Conservation (phyloP, 1,140 invertebrate genomes). For the Triops longicaudatus region DNA sequence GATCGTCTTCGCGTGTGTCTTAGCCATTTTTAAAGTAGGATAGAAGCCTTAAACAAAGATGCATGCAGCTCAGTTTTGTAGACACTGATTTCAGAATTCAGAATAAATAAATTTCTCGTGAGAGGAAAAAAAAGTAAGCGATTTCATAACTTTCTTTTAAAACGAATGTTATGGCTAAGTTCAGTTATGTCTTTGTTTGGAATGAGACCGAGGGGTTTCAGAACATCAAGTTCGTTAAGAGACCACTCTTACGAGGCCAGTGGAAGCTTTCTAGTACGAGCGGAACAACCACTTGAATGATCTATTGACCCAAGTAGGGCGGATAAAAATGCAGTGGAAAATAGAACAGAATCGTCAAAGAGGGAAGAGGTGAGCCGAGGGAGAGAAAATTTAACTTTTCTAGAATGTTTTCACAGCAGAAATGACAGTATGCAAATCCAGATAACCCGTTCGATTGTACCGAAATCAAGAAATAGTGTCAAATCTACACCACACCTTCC, state of each 20-base stretch:
- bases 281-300: not conserved
- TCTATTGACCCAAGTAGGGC: not conserved
- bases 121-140: too few relatives aligned
- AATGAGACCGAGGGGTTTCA: not conserved
- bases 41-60: too few relatives aligned
- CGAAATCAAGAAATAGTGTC: not conserved
- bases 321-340: not conserved
- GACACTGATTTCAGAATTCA: too few relatives aligned
- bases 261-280: not conserved
- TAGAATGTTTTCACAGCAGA: too few relatives aligned
- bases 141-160: too few relatives aligned
- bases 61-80: too few relatives aligned
- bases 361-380: not conserved
- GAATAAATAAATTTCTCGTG: too few relatives aligned
- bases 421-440: not conserved
- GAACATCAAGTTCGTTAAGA: not conserved
- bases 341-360: not conserved
- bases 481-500: too few relatives aligned
- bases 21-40: too few relatives aligned
- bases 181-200: not conserved
- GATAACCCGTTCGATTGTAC: not conserved
- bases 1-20: too few relatives aligned
- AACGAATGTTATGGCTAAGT: too few relatives aligned
- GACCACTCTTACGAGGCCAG: not conserved
- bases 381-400: not conserved